These are phyloP conservation scores for Drosophila acutilabella DNA, from an alignment of 2,888 invertebrate genomes.

Conservation along the genomic window DNA sequence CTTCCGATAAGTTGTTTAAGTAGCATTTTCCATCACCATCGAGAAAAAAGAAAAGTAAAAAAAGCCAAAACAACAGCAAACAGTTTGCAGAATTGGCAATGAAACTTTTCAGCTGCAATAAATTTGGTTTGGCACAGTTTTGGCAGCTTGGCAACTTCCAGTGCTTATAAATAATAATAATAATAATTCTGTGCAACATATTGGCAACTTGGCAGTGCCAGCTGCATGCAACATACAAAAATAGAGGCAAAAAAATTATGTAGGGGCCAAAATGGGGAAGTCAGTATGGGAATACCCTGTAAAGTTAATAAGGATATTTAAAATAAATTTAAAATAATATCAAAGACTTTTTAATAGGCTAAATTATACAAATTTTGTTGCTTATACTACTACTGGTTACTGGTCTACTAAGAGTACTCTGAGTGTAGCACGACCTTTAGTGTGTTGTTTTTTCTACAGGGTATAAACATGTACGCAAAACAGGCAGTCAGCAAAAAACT, in stretches of 20 bases:
- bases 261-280: not conserved
- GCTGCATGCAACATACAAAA: slow-evolving; percentile 55
- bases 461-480: slow-evolving; percentile 32
- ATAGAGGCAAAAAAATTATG: slow-evolving; percentile 15
- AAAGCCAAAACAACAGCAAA: slow-evolving; percentile 5
- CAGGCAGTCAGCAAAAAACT: slow-evolving; percentile 28
- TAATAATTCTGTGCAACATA: slow-evolving; percentile 71
- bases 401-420: too few relatives aligned
- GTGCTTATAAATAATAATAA: slow-evolving; percentile 71
- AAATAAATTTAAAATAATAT: too few relatives aligned
- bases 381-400: too few relatives aligned
- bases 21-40: slow-evolving; percentile 3
- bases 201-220: slow-evolving; percentile 64
- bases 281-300: not conserved
- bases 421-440: too few relatives aligned
- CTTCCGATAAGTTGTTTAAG: slow-evolving; percentile 60
- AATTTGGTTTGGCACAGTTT: slow-evolving; percentile 76
- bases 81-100: slow-evolving; percentile 65
- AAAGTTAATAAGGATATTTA: too few relatives aligned
- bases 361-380: not conserved
- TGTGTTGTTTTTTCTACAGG: slow-evolving; percentile 4
- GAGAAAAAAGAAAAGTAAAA: slow-evolving; percentile 2
- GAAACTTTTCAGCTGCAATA: slow-evolving; percentile 74
- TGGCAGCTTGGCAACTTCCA: slow-evolving; percentile 40
- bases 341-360: too few relatives aligned